Evolutionary conservation across 1,140 invertebrate genomes (phyloP).

Genomic region (Wasmannia auropunctata): DNA sequence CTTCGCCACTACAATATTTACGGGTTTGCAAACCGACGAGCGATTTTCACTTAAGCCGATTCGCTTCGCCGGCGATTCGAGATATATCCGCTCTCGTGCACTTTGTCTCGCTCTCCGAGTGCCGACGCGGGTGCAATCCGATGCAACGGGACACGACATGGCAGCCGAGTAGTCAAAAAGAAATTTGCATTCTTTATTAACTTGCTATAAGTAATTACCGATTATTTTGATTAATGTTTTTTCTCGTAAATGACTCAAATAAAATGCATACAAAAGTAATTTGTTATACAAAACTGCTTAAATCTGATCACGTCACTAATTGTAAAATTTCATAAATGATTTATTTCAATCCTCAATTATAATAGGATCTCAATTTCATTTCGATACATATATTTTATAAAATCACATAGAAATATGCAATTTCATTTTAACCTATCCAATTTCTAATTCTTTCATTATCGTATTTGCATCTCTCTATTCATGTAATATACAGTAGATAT

Average conservation of each 20-base stretch:
- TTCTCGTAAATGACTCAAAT: not conserved
- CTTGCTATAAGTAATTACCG: not conserved
- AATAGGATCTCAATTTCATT: not conserved
- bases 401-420: not conserved
- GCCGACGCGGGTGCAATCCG: not conserved
- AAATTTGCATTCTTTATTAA: not conserved
- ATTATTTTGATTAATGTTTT: not conserved
- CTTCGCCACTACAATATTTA: conserved; percentile 70
- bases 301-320: not conserved
- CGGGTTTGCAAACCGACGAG: conserved; percentile 75
- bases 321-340: not conserved
- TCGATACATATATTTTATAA: not conserved
- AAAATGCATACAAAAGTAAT: not conserved
- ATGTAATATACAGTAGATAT: not conserved
- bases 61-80: conserved; percentile 74
- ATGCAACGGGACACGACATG: not conserved
- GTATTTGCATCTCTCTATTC: too few relatives aligned
- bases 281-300: not conserved
- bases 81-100: conserved; percentile 67
- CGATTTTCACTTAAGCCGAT: conserved; percentile 69
- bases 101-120: conserved; percentile 68
- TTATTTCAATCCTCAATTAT: not conserved
- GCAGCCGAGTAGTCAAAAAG: not conserved
- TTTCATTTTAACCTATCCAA: not conserved
- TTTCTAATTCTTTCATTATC: not conserved